Evolutionary conservation across 2,797 vertebrate genomes (phyloP), one percentile per base, ranked within the genome.

Genomic region (Ceryle rudis): DNA sequence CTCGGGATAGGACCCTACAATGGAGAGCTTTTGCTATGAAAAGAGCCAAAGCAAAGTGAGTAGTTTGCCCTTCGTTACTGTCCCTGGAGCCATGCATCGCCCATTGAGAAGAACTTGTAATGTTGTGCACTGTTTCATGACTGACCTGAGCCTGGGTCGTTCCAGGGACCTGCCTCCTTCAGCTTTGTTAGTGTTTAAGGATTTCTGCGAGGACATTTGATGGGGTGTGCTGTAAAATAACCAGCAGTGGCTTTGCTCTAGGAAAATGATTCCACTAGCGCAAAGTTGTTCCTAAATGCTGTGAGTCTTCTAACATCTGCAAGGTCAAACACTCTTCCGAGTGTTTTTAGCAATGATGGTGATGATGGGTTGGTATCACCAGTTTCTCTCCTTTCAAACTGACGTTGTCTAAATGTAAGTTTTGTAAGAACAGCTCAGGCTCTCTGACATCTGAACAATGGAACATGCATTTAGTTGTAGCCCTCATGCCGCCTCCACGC

Each of bases 361-460:
- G 79, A 23, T 57, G 91, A 81, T 83, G 90, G 65, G 86, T 81
- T 95, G 88, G 49, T 39, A 39, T 85, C 23, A 4, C 61, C 70
- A 31, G 6, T 37, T 96, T 46, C 81, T 64, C 19, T 52, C 39
- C 78, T 70, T 95, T 96, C 82, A 95, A 69, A 71, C 60, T 89
- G 89, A 85, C 1, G 9, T 39, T 92, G 67, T 87, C 90, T 87
- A 81, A 89, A 81, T 86, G 91, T 8, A 90, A 29, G 77, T 85
- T 74, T 71, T 79, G 37, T 70, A 74, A 61, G 92, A 96, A 73
- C 81, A 73, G 25, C 93, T 96, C 93, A 75, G 88, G 72, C 96
- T 97, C 65, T 79, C 91, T 96, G 96, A 96, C 96, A 94, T 66
- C 80, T 93, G n/a, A 96, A 96, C 95, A 97, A 96, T 94, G 94